Percentiles rank a stretch among this genome's conserved stretches.
These are phyloP conservation scores for Polypedilum pembai DNA, from an alignment of 1,140 invertebrate genomes.

Conservation along the genomic window DNA sequence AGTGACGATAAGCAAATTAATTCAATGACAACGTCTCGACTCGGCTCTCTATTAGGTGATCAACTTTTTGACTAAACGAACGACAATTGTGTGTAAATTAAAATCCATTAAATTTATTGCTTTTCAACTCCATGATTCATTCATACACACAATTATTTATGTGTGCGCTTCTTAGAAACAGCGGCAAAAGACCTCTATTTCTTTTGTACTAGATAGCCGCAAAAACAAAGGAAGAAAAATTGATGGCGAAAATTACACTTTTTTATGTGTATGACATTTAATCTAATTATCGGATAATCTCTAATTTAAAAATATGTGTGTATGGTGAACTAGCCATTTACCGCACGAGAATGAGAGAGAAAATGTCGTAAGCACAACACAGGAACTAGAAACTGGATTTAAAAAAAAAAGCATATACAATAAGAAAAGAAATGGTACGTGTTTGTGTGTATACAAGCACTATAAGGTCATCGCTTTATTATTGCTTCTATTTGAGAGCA, in stretches of 20 bases:
- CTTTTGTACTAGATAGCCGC: too few relatives aligned
- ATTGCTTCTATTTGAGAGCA: not conserved
- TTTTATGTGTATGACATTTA: not conserved
- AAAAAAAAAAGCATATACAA: not conserved
- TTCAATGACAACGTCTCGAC: not conserved
- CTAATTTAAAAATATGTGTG: slow-evolving; percentile 14
- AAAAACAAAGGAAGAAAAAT: too few relatives aligned
- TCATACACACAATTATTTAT: too few relatives aligned
- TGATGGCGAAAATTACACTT: too few relatives aligned
- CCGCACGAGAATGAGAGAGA: not conserved
- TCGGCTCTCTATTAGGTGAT: not conserved
- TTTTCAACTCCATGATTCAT: not conserved
- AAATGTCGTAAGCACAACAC: slow-evolving; percentile 8
- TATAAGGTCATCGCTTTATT: slow-evolving; percentile 13
- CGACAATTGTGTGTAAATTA: slow-evolving; percentile 18
- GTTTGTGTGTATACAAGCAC: slow-evolving; percentile 1
- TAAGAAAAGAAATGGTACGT: slow-evolving; percentile 12
- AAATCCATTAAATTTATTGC: not conserved
- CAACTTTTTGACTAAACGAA: not conserved
- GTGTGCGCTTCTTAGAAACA: too few relatives aligned
- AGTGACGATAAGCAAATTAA: not conserved
- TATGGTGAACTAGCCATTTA: not conserved
- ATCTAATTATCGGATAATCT: slow-evolving; percentile 27
- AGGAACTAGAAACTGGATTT: slow-evolving; percentile 17
- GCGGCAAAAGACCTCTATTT: too few relatives aligned